Evolutionary conservation across 1,140 invertebrate genomes (phyloP).

Genomic region (Cotesia glomerata): DNA sequence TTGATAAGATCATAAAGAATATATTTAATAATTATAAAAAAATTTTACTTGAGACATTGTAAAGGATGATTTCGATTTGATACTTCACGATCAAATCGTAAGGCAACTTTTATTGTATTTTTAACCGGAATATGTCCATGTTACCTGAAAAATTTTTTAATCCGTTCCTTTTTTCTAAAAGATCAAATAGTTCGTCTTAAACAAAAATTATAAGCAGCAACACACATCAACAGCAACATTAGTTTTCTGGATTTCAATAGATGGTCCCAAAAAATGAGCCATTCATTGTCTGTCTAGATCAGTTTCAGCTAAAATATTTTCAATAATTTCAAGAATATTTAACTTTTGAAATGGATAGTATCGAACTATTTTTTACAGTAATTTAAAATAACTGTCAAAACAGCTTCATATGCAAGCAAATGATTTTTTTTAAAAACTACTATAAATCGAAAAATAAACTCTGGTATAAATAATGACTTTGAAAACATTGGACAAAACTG

Average conservation of each 20-base stretch:
- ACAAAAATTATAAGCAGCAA: conserved; percentile 77
- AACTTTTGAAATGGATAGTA: conserved; percentile 84
- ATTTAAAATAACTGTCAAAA: conserved; percentile 76
- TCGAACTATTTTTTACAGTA: conserved; percentile 90
- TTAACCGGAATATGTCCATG: conserved; percentile 71
- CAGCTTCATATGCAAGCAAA: conserved; percentile 77
- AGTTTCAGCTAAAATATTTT: conserved; percentile 78
- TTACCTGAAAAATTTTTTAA: conserved; percentile 71
- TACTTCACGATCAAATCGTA: conserved; percentile 67
- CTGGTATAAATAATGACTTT: conserved; percentile 75
- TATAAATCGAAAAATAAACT: conserved; percentile 81
- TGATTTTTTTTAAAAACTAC: conserved; percentile 73
- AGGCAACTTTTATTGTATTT: conserved; percentile 68
- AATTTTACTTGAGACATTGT: conserved; percentile 65
- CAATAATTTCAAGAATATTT: conserved; percentile 80
- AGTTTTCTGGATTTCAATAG: conserved; percentile 75
- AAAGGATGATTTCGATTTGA: conserved; percentile 69
- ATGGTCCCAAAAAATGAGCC: conserved; percentile 85
- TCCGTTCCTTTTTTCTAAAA: conserved; percentile 68
- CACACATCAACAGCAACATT: conserved; percentile 74
- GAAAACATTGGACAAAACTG: conserved; percentile 82
- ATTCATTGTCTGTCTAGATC: conserved; percentile 75
- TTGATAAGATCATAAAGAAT: too few relatives aligned
- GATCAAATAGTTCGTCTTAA: conserved; percentile 70
- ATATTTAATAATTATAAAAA: background rate